phyloP scores from a whole-genome alignment of 2,113 vertebrate genomes.

The Chitala chitala region DNA sequence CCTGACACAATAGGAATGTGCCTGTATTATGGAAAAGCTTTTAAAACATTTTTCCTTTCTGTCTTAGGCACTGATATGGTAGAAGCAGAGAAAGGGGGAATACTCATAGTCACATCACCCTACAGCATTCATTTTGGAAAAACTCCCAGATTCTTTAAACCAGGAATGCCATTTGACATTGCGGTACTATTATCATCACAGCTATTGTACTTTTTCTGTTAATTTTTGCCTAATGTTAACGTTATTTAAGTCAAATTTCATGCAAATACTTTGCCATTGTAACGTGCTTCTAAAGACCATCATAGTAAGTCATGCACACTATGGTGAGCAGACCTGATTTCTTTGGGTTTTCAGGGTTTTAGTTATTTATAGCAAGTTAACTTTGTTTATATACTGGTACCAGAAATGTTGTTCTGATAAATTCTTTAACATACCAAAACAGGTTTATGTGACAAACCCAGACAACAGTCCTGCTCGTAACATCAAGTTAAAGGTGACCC shows the following conservation, averaged over 20 bases:
- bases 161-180: conserved; percentile 77
- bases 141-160: conserved; percentile 82
- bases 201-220: neutral
- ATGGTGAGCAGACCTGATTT: too few relatives aligned
- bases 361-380: neutral
- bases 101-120: conserved; percentile 75
- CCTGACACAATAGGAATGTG: too few relatives aligned
- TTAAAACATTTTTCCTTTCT: neutral
- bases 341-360: neutral
- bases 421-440: neutral
- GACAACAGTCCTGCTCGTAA: conserved; percentile 57
- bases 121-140: conserved; percentile 76
- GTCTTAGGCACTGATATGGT: conserved; percentile 83
- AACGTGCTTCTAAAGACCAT: too few relatives aligned
- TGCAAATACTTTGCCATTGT: neutral
- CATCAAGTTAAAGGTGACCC: conserved; percentile 38
- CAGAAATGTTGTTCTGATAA: neutral
- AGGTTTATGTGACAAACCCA: conserved; percentile 66
- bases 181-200: conserved; percentile 56
- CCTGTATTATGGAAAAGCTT: neutral
- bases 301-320: too few relatives aligned
- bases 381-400: too few relatives aligned
- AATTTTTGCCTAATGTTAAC: neutral
- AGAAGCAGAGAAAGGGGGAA: conserved; percentile 61
- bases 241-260: neutral